Evolutionary conservation across 2,888 invertebrate species (phyloP), one percentile per base, ranked within the genome.

Genomic region (Blastobasis lacticolella): DNA sequence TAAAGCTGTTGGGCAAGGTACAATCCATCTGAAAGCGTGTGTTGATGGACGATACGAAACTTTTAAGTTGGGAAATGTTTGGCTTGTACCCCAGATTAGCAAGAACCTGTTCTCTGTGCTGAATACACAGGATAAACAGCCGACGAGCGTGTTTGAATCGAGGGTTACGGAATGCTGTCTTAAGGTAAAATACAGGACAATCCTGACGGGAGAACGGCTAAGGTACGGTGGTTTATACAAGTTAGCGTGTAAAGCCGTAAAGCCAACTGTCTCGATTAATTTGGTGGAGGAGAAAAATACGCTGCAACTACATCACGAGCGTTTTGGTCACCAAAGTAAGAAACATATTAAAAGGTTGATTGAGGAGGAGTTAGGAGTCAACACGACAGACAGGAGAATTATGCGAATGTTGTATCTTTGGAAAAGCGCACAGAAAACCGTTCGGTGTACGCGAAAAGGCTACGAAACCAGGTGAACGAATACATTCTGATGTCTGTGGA

Each of bases 371-470:
- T 51, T 57, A 36, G 54, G 47, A 2, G 43, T 57, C 3, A 55
- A 50, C 43, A 10, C 44, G 0, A 47, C n/a, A 46, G n/a, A 4
- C 6, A 7, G 7, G n/a, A 37, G 51, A 53, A 37, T 8, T 55
- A 41, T 58, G 58, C 44, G 49, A 49, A 40, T 53, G 54, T 5
- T 58, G 56, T 45, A 48, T 55, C 37, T 57, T 49, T 48, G 57
- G 56, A 38, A 56, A 58, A 38, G 37, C 41, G 6, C 50, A 53
- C 37, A 48, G 54, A 45, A 44, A 44, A 43, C 44, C 45, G 38
- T 56, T 54, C 54, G 56, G 53, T 10, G 46, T 8, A 8, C 47
- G 56, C 50, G 38, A 46, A 50, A 46, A 45, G 54, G 54, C n/a
- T n/a, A n/a, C n/a, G n/a, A n/a, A n/a, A n/a, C n/a, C n/a, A n/a